phyloP scores from a whole-genome alignment of 2,888 invertebrate genomes.

The Acholoe squamosa region DNA sequence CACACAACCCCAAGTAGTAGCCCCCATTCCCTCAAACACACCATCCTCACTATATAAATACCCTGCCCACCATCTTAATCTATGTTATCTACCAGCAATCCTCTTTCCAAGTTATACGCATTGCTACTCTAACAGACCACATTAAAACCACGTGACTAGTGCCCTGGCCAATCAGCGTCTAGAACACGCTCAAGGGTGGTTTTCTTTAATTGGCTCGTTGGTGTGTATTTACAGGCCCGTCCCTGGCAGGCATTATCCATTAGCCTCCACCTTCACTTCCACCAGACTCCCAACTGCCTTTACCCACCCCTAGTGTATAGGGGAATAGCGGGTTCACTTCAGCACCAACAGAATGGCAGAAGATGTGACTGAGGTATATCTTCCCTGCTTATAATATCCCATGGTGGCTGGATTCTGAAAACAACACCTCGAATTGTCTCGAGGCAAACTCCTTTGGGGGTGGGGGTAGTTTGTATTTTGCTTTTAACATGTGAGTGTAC shows the following conservation, averaged over 20 bases:
- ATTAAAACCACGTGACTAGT: neutral
- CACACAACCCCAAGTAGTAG: too few relatives aligned
- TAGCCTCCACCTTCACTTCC: neutral
- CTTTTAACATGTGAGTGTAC: too few relatives aligned
- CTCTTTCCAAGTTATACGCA: neutral
- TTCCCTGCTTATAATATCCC: too few relatives aligned
- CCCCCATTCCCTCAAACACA: too few relatives aligned
- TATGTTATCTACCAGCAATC: neutral
- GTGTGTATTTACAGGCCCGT: slow-evolving; percentile 7
- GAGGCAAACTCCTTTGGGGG: too few relatives aligned
- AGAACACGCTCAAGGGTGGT: neutral
- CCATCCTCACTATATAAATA: neutral
- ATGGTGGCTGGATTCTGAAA: too few relatives aligned
- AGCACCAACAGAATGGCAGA: neutral
- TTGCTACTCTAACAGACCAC: neutral
- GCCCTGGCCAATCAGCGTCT: slow-evolving; percentile 11
- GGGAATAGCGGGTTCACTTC: neutral
- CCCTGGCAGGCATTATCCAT: slow-evolving; percentile 6
- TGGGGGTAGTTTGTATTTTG: too few relatives aligned
- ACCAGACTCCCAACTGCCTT: neutral
- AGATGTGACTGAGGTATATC: too few relatives aligned
- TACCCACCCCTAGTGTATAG: neutral
- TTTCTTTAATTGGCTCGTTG: slow-evolving; percentile 21
- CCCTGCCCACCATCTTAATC: neutral
- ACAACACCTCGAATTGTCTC: too few relatives aligned